Evolutionary conservation across 2,797 vertebrate genomes (phyloP), one percentile per base, ranked within the genome.

Genomic region (Brachymystax lenok): DNA sequence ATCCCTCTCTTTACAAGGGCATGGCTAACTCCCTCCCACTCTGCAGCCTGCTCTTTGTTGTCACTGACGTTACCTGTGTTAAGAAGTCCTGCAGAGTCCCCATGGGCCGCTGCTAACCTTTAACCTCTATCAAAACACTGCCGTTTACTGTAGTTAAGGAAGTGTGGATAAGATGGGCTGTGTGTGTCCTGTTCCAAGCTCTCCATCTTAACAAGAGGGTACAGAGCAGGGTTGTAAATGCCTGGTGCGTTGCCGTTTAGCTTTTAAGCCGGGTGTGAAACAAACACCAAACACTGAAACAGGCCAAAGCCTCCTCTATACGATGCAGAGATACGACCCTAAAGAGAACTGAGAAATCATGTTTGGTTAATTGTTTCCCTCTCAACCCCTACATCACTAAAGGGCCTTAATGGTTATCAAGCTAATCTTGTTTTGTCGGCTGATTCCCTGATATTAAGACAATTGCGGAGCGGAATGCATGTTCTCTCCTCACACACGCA

Each of bases 71-170:
- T 66, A 64, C 73, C 30, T 74, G 73, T 74, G 46, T 66, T 30
- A 28, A 66, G 12, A 28, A 66, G 24, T 4, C 28, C 63, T 19
- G 6, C 63, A 0, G 6, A 59, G 56, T 7, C n/a, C 56, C 56
- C 19, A 2, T 21, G 56, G n/a, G 64, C 14, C 64, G 1, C 67
- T 30, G 16, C 71, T 85, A 73, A 79, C 73, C 84, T 85, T 79
- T 81, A 68, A 71, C 71, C 69, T 64, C 73, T 67, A 79, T 81
- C 79, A 79, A 79, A 81, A 63, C 50, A 16, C 21, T 83, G 84
- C 79, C 79, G 12, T 61, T 61, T 61, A 61, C 77, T 85, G 80
- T 82, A 33, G 56, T 78, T 59, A 50, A 77, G 71, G 68, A 71
- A 74, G 27, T 28, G 27, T 28, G 27, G 27, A 67, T 5, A 67